Evolutionary conservation across 2,113 vertebrate species (phyloP), one percentile per base, ranked within the genome.

Genomic region (Ptyas mucosa): DNA sequence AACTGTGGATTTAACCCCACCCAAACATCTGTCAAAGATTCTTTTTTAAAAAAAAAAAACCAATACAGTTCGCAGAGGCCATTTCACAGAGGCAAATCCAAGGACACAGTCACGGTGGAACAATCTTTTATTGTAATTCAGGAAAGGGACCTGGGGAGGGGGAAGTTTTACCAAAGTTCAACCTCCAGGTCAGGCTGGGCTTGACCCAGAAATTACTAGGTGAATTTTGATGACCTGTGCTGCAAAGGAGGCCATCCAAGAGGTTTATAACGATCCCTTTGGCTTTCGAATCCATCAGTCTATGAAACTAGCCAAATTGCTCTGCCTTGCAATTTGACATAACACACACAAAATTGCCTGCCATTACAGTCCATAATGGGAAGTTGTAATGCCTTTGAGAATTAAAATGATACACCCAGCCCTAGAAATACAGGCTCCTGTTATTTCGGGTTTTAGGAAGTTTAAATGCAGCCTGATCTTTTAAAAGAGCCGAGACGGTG

Each of bases 161-260:
- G 26, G 24, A 23, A 90, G 88, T 46, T 93, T 90, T 64, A 90
- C 92, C 86, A 90, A 93, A 93, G 92, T 93, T 93, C 89, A 90
- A 93, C 92, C 92, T 90, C 9, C 0, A 90, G 92, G 92, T 93
- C 92, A 93, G 88, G 21, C 54, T 53, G 92, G 92, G 88, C 88
- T 93, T 86, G 92, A 93, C 92, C 92, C 64, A 93, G 75, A 90
- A 90, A 93, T 93, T 93, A 93, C 92, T 90, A 93, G 92, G 88
- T 93, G 92, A 90, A 93, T 93, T 90, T 93, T 86, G 53, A 93
- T 93, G 92, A 93, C 88, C 92, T 93, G 54, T 90, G 92, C 85
- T 93, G 39, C 75, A 89, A 86, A 55, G 23, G 54, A 93, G 92
- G 88, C 86, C 92, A 90, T 46, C 88, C 11, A 89, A 93, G 92